These are phyloP conservation scores for Brachionus manjavacas DNA, from an alignment of 1,140 invertebrate species.

Conservation along the genomic window DNA sequence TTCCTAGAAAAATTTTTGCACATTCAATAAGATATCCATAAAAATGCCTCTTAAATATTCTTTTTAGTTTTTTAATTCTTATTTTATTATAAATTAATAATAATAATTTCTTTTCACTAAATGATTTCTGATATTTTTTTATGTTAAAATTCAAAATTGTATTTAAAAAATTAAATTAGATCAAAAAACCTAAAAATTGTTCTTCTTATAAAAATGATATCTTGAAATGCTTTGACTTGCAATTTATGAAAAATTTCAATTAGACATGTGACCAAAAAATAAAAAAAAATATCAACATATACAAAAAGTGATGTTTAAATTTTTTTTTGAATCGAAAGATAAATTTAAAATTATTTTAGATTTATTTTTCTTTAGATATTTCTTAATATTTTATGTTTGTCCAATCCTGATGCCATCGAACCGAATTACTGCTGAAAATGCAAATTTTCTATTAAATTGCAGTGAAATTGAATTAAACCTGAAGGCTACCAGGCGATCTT, in stretches of 20 bases:
- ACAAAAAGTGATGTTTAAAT: neutral
- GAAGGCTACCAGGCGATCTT: slow-evolving; percentile 19
- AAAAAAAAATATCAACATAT: neutral
- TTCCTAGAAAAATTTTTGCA: too few species aligned
- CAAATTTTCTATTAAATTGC: slow-evolving; percentile 10
- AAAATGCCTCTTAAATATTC: too few species aligned
- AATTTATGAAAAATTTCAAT: neutral
- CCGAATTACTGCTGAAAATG: neutral
- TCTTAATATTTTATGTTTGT: neutral
- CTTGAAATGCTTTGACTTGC: too few species aligned
- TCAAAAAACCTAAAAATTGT: too few species aligned
- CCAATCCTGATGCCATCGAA: neutral
- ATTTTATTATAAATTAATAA: too few species aligned
- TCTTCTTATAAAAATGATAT: too few species aligned
- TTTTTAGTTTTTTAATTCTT: too few species aligned
- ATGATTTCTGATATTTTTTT: too few species aligned
- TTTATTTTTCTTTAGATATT: neutral
- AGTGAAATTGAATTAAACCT: neutral
- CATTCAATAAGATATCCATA: too few species aligned
- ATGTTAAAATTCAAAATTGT: too few species aligned
- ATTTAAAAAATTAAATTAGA: too few species aligned
- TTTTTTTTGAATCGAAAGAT: neutral
- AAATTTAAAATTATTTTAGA: neutral
- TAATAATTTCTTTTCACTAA: too few species aligned
- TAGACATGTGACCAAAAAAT: neutral